Base-by-base conservation (phyloP, 2,113 vertebrate species). In the Tympanuchus pallidicinctus region DNA sequence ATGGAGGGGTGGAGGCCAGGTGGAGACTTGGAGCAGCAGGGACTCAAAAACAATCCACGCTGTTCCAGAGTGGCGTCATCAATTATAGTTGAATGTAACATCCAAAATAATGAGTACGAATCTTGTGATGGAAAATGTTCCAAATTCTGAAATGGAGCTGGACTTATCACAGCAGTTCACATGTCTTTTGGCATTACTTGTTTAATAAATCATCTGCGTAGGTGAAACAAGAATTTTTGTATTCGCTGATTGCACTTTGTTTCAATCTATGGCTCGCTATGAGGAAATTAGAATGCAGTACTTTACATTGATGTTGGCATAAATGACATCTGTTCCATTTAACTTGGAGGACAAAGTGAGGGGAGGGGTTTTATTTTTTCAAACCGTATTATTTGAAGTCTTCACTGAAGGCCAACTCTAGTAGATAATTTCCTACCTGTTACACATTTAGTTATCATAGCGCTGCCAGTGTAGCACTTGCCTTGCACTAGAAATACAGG, bases 281-380 rank as follows among this genome's bases (percentile, higher is more conserved):
- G 34, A 81, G 61, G 81, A 92, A 40, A 72, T 56, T 74, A 32
- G 69, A 88, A 66, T 25, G 7, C 13, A 27, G 6, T 67, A 22
- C 8, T 61, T 85, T 17, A 36, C 15, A 10, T 6, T 60, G 60
- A 13, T 0, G 0, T 66, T 66, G 27, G 19, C 19, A 52, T 34
- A 83, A 78, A 7, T 77, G 52, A 19, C 5, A 5, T 77, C 10
- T 64, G 7, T 60, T 57, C 22, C 52, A 25, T 60, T 77, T 82
- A 74, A 54, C 18, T 56, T 56, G 21, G 56, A 81, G 48, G 7
- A 65, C 70, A 66, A 63, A 4, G 27, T 25, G n/a, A 80, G 30
- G 30, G 60, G 12, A 52, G 63, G 13, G n/a, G 27, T 34, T 21
- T 61, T 12, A 2, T 30, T 21, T 34, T 65, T 60, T 20, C 2